Conservation (phyloP, 1,140 invertebrate genomes). For the Watersipora subatra region DNA sequence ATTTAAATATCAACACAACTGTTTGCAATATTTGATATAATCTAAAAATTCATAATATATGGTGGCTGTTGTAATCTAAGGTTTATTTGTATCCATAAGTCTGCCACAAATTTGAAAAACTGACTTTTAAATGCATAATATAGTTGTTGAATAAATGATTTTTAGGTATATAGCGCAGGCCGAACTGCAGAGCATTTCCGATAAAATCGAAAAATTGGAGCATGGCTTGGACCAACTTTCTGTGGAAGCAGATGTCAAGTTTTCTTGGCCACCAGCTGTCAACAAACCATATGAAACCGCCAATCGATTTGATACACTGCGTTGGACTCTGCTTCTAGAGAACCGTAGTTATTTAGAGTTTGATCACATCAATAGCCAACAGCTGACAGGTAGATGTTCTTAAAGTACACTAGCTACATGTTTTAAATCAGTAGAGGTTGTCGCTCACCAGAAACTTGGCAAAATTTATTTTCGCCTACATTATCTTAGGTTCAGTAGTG, state of each 20-base stretch:
- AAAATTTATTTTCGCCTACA: neutral
- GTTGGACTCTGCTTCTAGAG: slow-evolving; percentile 68
- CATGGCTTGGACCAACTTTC: neutral
- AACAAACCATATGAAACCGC: slow-evolving; percentile 51
- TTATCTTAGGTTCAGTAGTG: too few species aligned
- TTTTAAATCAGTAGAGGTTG: neutral
- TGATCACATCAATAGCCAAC: slow-evolving; percentile 31
- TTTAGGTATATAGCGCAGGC: neutral
- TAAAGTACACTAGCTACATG: neutral
- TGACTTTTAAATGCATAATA: neutral
- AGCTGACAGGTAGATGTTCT: slow-evolving; percentile 24
- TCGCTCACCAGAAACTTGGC: neutral
- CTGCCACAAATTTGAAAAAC: neutral
- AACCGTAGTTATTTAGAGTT: slow-evolving; percentile 53
- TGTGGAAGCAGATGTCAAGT: neutral
- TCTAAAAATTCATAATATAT: too few species aligned
- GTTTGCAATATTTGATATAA: too few species aligned
- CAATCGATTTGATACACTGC: slow-evolving; percentile 68
- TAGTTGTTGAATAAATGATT: too few species aligned
- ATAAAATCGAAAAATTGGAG: neutral
- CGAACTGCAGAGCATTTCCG: neutral
- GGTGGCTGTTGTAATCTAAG: too few species aligned
- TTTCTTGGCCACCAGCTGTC: slow-evolving; percentile 36
- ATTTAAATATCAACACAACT: too few species aligned
- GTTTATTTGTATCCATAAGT: too few species aligned